Evolutionary conservation across 1,140 invertebrate species (phyloP), one percentile per base, ranked within the genome.

Genomic region (Drosophila willistoni): DNA sequence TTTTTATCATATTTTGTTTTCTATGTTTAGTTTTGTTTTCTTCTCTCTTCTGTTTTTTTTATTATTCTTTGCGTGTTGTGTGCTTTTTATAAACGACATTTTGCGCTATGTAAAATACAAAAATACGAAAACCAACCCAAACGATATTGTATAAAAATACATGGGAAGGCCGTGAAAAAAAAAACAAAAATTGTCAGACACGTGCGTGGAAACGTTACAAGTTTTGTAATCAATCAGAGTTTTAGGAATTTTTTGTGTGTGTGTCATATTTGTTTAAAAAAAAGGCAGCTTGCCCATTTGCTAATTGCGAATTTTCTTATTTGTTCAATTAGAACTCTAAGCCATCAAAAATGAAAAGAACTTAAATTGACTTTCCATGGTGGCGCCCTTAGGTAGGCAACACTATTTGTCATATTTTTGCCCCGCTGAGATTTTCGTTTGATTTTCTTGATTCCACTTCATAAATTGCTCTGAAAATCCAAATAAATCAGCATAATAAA

Each of bases 401-500:
- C 51, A 71, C 3, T 67, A 67, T 70, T 62, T 66, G 13, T 36
- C 13, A 29, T 29, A 29, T 29, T 29, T 29, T 71, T 71, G 65
- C 66, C 65, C 65, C 73, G 75, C 66, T 70, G 70, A 66, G 65
- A 51, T 61, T 77, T 64, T 74, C 70, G 74, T 51, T 68, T 69
- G 85, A 78, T 51, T 84, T 77, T 70, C 70, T 73, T 77, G 59
- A 55, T 14, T 51, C 7, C n/a, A 69, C 63, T 74, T 62, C 77
- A 83, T 83, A 83, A 87, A 89, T 89, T 83, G 83, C 84, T 83
- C 80, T 89, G 71, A 80, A 84, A 81, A 87, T 87, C 74, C 64
- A 87, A 89, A 87, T 89, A 87, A 87, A 87, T 87, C 84, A 87
- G 66, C 84, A 87, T 87, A 87, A 87, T 87, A 87, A 77, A 89